A percentile compares a stretch with the other conserved stretches of the same genome.
phyloP scores from a whole-genome alignment of 2,888 invertebrate species.

The Apomyelois bistriatella region DNA sequence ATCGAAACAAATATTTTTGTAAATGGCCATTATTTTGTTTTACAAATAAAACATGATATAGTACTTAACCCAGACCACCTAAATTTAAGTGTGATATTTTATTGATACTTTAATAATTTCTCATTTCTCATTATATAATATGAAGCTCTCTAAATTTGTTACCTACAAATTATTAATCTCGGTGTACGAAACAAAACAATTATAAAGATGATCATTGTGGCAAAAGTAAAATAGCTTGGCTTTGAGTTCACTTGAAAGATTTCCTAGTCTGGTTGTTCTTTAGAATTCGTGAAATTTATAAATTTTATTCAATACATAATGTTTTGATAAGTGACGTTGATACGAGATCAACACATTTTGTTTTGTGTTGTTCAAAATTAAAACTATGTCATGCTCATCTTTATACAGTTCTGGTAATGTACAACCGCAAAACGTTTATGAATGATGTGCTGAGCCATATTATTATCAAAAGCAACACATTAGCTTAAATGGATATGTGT shows the following conservation, averaged over 20 bases:
- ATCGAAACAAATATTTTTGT: slow-evolving; percentile 28
- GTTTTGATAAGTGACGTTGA: too few relatives aligned
- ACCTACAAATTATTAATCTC: neutral
- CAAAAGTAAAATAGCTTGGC: neutral
- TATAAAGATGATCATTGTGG: neutral
- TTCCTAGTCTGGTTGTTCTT: neutral
- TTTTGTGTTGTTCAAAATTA: too few relatives aligned
- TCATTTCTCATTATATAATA: slow-evolving; percentile 65
- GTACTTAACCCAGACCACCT: slow-evolving; percentile 73
- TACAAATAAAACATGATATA: slow-evolving; percentile 44
- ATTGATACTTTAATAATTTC: slow-evolving; percentile 45
- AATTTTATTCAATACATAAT: too few relatives aligned
- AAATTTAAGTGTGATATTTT: slow-evolving; percentile 71
- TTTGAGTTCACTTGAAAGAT: neutral
- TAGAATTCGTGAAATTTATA: too few relatives aligned
- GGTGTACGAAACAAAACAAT: neutral
- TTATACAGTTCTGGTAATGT: slow-evolving; percentile 18
- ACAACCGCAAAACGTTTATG: slow-evolving; percentile 15
- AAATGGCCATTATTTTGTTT: slow-evolving; percentile 57
- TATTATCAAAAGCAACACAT: slow-evolving; percentile 42
- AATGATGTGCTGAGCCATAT: slow-evolving; percentile 57
- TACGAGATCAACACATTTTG: too few relatives aligned
- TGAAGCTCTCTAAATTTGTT: slow-evolving; percentile 14
- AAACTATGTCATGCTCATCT: slow-evolving; percentile 2
- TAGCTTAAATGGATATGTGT: slow-evolving; percentile 52